Percentiles rank a stretch among this genome's conserved stretches.
Conservation (phyloP, 1,140 invertebrate species). For the Drosophila pectinifera region DNA sequence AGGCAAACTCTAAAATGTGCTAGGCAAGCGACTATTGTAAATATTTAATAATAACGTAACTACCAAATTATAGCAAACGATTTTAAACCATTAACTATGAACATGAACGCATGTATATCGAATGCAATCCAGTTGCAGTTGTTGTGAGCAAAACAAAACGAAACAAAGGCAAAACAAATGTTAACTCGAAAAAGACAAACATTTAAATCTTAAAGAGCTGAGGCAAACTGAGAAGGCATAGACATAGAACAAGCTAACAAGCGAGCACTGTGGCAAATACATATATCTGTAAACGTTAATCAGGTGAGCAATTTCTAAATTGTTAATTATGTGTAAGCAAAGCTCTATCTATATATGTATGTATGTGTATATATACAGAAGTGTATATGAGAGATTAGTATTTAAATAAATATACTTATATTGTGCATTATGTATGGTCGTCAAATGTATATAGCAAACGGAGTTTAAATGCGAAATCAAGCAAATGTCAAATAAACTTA, state of each 20-base stretch:
- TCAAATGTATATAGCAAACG: constrained; percentile 56
- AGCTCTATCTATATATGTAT: constrained; percentile 56
- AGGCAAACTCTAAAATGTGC: constrained; percentile 47
- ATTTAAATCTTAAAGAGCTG: constrained; percentile 55
- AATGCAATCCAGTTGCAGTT: constrained; percentile 50
- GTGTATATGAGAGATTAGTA: constrained; percentile 50
- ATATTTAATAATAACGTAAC: constrained; percentile 47
- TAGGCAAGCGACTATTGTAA: constrained; percentile 57
- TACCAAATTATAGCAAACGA: constrained; percentile 38
- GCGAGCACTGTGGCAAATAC: constrained; percentile 74
- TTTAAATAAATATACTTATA: constrained; percentile 44
- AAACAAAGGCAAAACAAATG: constrained; percentile 48
- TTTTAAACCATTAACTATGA: constrained; percentile 45
- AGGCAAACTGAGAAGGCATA: constrained; percentile 21
- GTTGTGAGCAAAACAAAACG: constrained; percentile 30
- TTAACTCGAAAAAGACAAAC: constrained; percentile 66
- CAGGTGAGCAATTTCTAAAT: constrained; percentile 82
- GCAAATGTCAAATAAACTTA: constrained; percentile 74
- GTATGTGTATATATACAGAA: constrained; percentile 37
- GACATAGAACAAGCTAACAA: constrained; percentile 37
- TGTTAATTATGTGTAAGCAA: constrained; percentile 81
- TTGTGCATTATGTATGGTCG: constrained; percentile 56
- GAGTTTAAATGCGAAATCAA: constrained; percentile 58
- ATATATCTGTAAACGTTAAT: constrained; percentile 68
- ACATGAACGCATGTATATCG: constrained; percentile 44